Evolutionary conservation across 2,113 vertebrate genomes (phyloP).

Genomic region (Anolis carolinensis): DNA sequence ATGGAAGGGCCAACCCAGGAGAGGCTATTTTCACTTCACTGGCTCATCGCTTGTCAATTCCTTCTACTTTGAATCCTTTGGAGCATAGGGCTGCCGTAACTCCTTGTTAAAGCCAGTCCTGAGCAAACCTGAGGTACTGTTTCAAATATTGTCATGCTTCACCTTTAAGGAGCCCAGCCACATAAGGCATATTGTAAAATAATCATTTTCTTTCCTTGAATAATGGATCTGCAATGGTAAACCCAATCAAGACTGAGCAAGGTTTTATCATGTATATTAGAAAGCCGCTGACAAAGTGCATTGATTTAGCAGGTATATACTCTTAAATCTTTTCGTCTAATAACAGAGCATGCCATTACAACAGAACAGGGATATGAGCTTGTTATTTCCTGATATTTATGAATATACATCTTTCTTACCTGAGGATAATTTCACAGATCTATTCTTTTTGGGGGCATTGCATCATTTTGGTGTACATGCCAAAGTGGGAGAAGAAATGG

Average conservation of each 20-base stretch:
- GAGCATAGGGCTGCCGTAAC: background rate
- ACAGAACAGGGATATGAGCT: background rate
- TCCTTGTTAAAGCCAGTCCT: background rate
- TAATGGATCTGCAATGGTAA: slow-evolving; percentile 6
- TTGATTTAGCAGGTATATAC: slow-evolving; percentile 13
- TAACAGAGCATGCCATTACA: background rate
- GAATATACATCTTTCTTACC: background rate
- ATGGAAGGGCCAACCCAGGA: background rate
- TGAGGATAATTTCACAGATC: background rate
- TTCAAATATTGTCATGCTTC: background rate
- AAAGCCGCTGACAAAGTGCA: background rate
- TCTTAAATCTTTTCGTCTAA: slow-evolving; percentile 1
- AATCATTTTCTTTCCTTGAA: background rate
- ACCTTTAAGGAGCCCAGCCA: background rate
- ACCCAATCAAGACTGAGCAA: background rate
- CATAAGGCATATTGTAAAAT: background rate
- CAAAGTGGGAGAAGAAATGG: background rate
- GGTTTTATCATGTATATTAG: slow-evolving; percentile 10
- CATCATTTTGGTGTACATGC: background rate
- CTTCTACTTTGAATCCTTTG: background rate
- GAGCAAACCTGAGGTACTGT: background rate
- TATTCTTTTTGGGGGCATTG: background rate
- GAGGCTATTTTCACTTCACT: background rate
- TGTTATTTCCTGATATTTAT: slow-evolving; percentile 10
- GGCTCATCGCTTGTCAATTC: background rate